These are phyloP conservation scores for Sarcophaga subvicina DNA, from an alignment of 2,888 invertebrate genomes.

Conservation along the genomic window DNA sequence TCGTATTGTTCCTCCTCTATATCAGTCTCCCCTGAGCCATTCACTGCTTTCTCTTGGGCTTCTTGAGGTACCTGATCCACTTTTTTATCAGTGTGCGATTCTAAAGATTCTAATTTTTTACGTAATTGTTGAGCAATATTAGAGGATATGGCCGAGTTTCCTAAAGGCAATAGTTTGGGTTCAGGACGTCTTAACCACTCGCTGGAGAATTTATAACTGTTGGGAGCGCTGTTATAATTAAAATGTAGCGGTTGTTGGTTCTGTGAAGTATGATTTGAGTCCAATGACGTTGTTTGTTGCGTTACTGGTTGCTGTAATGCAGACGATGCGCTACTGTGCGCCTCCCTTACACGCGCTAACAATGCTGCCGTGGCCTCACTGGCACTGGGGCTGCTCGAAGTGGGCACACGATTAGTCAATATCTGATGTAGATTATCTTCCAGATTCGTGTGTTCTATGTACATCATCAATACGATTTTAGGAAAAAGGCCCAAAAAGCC, in stretches of 20 bases:
- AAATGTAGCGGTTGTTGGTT: neutral
- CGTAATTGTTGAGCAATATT: constrained; percentile 22
- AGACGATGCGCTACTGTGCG: constrained; percentile 60
- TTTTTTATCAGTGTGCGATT: neutral
- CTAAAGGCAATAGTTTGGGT: constrained; percentile 57
- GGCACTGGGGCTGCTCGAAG: constrained; percentile 66
- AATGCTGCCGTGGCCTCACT: constrained; percentile 66
- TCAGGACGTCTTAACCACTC: constrained; percentile 51
- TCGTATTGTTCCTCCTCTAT: constrained; percentile 67
- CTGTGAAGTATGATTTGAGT: neutral
- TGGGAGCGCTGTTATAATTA: constrained; percentile 43
- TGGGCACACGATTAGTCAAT: constrained; percentile 69
- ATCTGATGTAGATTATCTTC: constrained; percentile 72
- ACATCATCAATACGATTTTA: constrained; percentile 71
- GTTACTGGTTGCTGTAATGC: constrained; percentile 45
- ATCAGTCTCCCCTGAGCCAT: constrained; percentile 35
- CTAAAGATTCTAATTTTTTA: neutral
- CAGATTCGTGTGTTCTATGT: constrained; percentile 72
- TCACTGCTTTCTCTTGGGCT: constrained; percentile 20
- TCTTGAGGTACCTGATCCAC: neutral
- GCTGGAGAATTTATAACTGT: constrained; percentile 26
- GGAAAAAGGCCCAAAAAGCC: constrained; percentile 52
- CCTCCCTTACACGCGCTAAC: constrained; percentile 70
- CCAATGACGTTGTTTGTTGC: constrained; percentile 38
- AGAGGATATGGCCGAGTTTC: constrained; percentile 10